Evolutionary conservation across 1,140 invertebrate species (phyloP), one percentile per base, ranked within the genome.

Genomic region (Anastrepha obliqua): DNA sequence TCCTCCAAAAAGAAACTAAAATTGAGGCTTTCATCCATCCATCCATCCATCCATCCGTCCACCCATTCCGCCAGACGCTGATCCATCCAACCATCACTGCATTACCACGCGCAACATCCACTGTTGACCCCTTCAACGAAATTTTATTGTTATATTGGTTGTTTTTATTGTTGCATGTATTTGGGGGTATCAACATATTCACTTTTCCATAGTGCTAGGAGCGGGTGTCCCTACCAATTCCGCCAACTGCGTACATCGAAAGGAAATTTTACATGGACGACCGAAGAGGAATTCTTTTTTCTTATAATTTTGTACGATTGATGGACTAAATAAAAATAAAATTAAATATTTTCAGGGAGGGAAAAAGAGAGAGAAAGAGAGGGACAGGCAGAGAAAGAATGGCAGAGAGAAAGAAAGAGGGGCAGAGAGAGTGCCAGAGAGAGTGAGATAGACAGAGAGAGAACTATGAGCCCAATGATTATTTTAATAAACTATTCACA

Each of bases 71-170:
- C 42, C 42, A 29, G n/a, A 17, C 74, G 55, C 44, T 17, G 17
- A 9, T 13, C 55, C 47, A n/a, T 9, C 29, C 74, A 29, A 55
- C 51, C n/a, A 55, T 44, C 42, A 11, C 47, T 55, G n/a, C 44
- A 55, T 55, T 42, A n/a, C 17, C 6, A 81, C n/a, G 74, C 74
- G 0, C 17, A 81, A 15, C 67, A 74, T 74, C 15, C n/a, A 55
- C 15, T 17, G 74, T 55, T 81, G 74, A 81, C 74, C 74, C 20
- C 74, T 81, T 55, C 42, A 55, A 9, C 44, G 74, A 81, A 81
- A 81, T 81, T 81, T 81, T 81, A 55, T 81, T 81, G 74, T 81
- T 20, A 81, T 81, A n/a, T 81, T 51, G 29, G 74, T 81, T 47
- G 47, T 51, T 81, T 81, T 81, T 81, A 81, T 81, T 81, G 44